Evolutionary conservation across 2,888 invertebrate genomes (phyloP), one percentile per base, ranked within the genome.

Genomic region (Alloplasta piceator): DNA sequence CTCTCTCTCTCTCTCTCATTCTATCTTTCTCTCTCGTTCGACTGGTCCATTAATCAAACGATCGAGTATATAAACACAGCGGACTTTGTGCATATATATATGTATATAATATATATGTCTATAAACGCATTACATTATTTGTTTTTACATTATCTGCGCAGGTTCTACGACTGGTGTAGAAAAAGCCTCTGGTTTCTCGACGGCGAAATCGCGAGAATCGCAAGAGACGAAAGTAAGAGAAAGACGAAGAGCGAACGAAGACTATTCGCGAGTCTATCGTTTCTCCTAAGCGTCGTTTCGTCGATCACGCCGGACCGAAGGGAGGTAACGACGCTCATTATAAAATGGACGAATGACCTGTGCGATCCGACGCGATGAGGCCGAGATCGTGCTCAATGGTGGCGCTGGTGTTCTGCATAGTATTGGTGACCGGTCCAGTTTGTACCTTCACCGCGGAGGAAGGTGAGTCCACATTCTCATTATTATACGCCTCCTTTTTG

Each of bases 311-410:
- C 55, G 63, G 80, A 58, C 78, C 81, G 71, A 26, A 26, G 26
- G 26, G 26, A 26, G 26, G 26, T 26, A 26, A 26, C 26, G 26
- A 78, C 74, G 66, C 76, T 83, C 76, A 82, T 82, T 82, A 78
- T 85, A 89, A 87, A 81, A 90, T 90, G 91, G 87, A 89, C 90
- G 90, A 90, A 90, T 91, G 90, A 86, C 83, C 82, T 84, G 79
- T 78, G 85, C 86, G 87, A 87, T 82, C 83, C 84, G 84, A 87
- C 89, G 90, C 89, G 87, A 92, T 92, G 92, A 91, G 89, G 90
- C 90, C 89, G 87, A 90, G 91, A 89, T 88, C 89, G 88, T 90
- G 88, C 85, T 84, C 85, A 85, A 86, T 90, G 85, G 87, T 91
- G 74, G 84, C 82, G 83, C 86, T 90, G 85, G 83, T 89, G 82